A percentile compares a stretch with the other conserved stretches of the same genome.
Conservation (phyloP, 1,140 invertebrate genomes). For the Aphelenchoides avenae region DNA sequence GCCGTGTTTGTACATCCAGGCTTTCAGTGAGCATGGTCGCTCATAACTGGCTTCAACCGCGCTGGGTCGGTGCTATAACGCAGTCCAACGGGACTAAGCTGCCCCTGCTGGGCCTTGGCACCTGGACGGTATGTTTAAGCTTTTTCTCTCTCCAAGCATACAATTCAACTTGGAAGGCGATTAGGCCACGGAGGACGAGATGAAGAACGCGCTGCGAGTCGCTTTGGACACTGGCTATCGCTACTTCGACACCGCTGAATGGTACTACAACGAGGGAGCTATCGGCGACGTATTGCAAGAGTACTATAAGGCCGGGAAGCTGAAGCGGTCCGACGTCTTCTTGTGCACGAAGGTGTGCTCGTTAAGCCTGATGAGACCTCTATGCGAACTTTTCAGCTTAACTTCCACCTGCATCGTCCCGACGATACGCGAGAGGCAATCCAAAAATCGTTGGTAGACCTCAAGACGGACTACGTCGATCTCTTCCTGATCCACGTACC, state of each 20-base stretch:
- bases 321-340: slow-evolving; percentile 29
- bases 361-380: no score
- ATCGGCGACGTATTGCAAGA: slow-evolving; percentile 39
- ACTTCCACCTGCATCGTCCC: slow-evolving; percentile 63
- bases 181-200: slow-evolving; percentile 64
- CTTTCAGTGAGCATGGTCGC: no score
- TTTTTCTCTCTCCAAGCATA: slow-evolving; percentile 2
- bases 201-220: slow-evolving; percentile 68
- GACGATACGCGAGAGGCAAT: slow-evolving; percentile 66
- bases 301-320: slow-evolving; percentile 39
- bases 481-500: slow-evolving; percentile 74
- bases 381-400: background rate
- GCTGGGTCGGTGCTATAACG: slow-evolving; percentile 17
- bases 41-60: no score
- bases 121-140: slow-evolving; percentile 34
- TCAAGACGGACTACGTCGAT: slow-evolving; percentile 77
- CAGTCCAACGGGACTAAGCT: slow-evolving; percentile 36
- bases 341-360: slow-evolving; percentile 53
- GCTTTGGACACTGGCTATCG: slow-evolving; percentile 67
- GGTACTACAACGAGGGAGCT: slow-evolving; percentile 27
- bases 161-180: slow-evolving; percentile 67
- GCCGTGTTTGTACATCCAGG: no score
- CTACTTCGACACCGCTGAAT: slow-evolving; percentile 68
- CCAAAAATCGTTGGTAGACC: slow-evolving; percentile 69
- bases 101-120: slow-evolving; percentile 38